Evolutionary conservation across 2,797 vertebrate species (phyloP), one percentile per base, ranked within the genome.

Genomic region (Oophaga sylvatica): DNA sequence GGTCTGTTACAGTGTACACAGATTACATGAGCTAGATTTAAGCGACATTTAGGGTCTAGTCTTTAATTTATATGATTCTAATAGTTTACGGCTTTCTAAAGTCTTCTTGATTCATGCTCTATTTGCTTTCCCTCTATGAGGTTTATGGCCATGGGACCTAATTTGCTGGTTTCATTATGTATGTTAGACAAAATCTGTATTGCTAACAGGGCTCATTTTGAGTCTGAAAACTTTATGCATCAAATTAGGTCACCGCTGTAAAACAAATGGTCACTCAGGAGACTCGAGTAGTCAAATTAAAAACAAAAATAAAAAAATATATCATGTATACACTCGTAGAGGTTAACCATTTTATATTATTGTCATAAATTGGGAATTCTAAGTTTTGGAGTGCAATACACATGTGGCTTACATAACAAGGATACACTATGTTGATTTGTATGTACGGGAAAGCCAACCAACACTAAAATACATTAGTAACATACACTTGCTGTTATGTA

Each of bases 131-230:
- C 91, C 91, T 94, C 92, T 94, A 92, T 92, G 92, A 94, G 90
- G 92, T 95, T 95, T 95, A 95, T 93, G 93, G 93, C 92, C 92
- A 94, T 92, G 93, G 93, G 93, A 94, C 93, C 91, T 94, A 94
- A 95, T 95, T 95, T 95, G 92, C 92, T 93, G 92, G 87, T 93
- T 95, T 94, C 94, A 94, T 95, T 95, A 95, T 92, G 92, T 93
- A 92, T 91, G 93, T 95, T 93, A 93, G 93, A 93, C 92, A 94
- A 95, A 93, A 93, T 94, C 92, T 93, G 93, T 93, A 92, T 90
- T 91, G 91, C 92, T 93, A 94, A 94, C 91, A 92, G 92, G 91
- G 89, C 90, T 93, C 89, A 91, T 92, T 93, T 93, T 92, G 90
- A 91, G 90, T 91, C 92, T 91, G 91, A 91, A 90, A 92, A 87